phyloP scores from a whole-genome alignment of 23 tunicate genomes.

The Botrylloides violaceus region DNA sequence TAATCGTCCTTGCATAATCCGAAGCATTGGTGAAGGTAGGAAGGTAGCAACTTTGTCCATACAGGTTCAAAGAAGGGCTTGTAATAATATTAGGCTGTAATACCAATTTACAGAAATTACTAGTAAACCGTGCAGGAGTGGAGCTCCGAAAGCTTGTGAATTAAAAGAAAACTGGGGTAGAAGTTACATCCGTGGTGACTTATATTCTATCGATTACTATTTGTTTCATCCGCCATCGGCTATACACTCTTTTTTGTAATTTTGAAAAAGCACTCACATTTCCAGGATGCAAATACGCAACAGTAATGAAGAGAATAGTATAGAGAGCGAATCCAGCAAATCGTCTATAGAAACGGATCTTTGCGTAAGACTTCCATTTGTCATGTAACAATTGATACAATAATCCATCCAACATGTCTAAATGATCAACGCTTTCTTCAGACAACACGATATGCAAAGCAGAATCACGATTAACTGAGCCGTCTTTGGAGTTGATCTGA shows the following conservation, averaged over 20 bases:
- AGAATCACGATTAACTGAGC: conserved; percentile 38
- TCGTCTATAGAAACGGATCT: conserved; percentile 42
- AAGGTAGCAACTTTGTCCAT: background rate
- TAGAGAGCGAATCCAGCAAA: conserved; percentile 38
- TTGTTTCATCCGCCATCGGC: no score
- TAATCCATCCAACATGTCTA: conserved; percentile 84
- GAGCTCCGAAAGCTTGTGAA: no score
- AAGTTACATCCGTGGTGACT: no score
- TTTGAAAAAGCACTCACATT: conserved; percentile 49
- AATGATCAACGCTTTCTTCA: conserved; percentile 41
- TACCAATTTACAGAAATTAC: no score
- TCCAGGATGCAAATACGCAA: conserved; percentile 52
- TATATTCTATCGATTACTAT: no score
- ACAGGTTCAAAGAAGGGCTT: background rate
- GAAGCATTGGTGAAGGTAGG: conserved; percentile 3
- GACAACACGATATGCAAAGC: conserved; percentile 67
- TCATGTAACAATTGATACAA: conserved; percentile 77
- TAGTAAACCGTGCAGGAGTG: no score
- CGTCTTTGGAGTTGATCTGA: conserved; percentile 57
- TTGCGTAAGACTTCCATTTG: conserved; percentile 87
- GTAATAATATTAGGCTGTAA: conserved; percentile 1
- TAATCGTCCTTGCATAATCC: conserved; percentile 47
- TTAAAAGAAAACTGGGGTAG: no score
- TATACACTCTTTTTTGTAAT: no score
- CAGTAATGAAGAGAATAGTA: conserved; percentile 39